Evolutionary conservation across 2,797 vertebrate species (phyloP).

Genomic region (Buphagus erythrorhynchus): DNA sequence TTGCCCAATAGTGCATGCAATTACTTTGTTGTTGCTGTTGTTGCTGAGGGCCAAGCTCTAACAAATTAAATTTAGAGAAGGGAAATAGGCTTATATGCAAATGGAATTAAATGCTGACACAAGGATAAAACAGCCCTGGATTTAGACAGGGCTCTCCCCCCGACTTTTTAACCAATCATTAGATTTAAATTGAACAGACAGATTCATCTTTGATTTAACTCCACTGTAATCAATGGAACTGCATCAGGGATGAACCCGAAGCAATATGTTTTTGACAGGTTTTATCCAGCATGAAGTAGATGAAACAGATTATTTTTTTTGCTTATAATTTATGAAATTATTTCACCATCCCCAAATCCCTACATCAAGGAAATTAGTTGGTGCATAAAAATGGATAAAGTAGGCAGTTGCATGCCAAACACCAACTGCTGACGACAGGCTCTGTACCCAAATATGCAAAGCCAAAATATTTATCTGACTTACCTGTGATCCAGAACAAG

Average conservation of each 20-base stretch:
- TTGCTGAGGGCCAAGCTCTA: conserved; percentile 69
- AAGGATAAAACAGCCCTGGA: conserved; percentile 75
- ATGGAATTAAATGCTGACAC: conserved; percentile 76
- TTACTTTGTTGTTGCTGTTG: conserved; percentile 67
- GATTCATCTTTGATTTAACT: conserved; percentile 64
- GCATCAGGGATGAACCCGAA: background rate
- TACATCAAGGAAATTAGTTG: conserved; percentile 66
- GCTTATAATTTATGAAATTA: conserved; percentile 68
- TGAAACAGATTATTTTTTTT: conserved; percentile 24
- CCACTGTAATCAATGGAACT: conserved; percentile 57
- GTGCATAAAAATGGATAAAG: conserved; percentile 28
- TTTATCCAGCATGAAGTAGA: conserved; percentile 59
- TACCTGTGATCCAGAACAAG: conserved; percentile 30
- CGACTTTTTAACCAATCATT: conserved; percentile 66
- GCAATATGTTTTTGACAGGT: conserved; percentile 58
- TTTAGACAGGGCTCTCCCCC: conserved; percentile 58
- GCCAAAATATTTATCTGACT: conserved; percentile 4
- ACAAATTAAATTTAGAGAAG: conserved; percentile 77
- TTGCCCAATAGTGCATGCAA: conserved; percentile 60
- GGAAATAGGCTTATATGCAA: conserved; percentile 77
- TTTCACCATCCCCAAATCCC: conserved; percentile 53
- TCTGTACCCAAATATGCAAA: conserved; percentile 2
- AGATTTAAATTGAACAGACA: conserved; percentile 70
- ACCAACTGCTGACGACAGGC: conserved; percentile 20
- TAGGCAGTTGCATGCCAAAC: conserved; percentile 33